phyloP scores from a whole-genome alignment of 2,113 vertebrate species.

The Gambusia affinis region DNA sequence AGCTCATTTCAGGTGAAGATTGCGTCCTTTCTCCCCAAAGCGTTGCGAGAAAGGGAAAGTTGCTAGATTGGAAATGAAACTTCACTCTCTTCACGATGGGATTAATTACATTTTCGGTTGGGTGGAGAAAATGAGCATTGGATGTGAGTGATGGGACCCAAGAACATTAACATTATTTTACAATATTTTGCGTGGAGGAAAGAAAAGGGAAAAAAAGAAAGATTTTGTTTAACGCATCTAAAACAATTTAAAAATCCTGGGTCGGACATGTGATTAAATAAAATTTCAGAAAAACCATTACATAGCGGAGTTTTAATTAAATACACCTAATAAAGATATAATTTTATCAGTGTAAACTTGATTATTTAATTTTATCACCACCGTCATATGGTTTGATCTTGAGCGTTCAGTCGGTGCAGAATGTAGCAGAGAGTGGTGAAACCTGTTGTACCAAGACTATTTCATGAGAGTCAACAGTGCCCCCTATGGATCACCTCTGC shows the following conservation, averaged over 20 bases:
- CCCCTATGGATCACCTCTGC: slow-evolving; percentile 60
- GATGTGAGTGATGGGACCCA: slow-evolving; percentile 2
- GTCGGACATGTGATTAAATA: not conserved
- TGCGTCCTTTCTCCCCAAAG: not conserved
- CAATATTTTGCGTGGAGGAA: not conserved
- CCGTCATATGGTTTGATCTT: slow-evolving; percentile 7
- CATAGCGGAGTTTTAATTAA: not conserved
- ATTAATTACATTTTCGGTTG: slow-evolving; percentile 16
- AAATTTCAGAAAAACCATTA: not conserved
- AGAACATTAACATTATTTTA: not conserved
- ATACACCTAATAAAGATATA: not conserved
- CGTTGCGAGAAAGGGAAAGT: slow-evolving; percentile 2
- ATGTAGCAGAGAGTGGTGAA: slow-evolving; percentile 22
- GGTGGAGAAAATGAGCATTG: slow-evolving; percentile 8
- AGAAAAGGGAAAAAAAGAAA: too few species aligned
- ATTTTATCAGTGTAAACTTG: not conserved
- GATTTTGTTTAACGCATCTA: too few species aligned
- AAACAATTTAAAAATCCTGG: not conserved
- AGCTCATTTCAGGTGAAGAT: slow-evolving; percentile 10
- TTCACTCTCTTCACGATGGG: not conserved
- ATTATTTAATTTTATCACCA: slow-evolving; percentile 16
- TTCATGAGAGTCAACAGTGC: slow-evolving; percentile 74
- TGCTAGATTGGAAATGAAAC: slow-evolving; percentile 2
- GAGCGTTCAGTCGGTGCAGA: slow-evolving; percentile 11
- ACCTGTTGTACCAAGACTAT: slow-evolving; percentile 65